A percentile compares a stretch with the other conserved stretches of the same genome.
Evolutionary conservation across 2,113 vertebrate genomes (phyloP).

Genomic region (Cairina moschata): DNA sequence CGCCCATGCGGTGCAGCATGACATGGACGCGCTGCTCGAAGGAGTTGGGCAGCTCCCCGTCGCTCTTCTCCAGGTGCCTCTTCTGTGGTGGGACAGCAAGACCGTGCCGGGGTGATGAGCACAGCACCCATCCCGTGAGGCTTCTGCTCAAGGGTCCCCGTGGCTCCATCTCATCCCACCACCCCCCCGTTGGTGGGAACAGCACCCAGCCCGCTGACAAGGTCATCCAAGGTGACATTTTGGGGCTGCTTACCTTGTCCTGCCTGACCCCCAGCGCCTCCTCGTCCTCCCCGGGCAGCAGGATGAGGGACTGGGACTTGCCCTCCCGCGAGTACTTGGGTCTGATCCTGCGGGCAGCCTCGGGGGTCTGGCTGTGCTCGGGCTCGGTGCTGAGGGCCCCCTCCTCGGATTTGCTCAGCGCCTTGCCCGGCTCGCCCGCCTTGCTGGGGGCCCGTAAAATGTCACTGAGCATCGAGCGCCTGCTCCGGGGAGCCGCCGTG

Average conservation of each 20-base stretch:
- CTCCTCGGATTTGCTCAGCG: conserved; percentile 66
- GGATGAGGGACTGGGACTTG: conserved; percentile 93
- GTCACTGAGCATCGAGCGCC: conserved; percentile 89
- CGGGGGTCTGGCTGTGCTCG: conserved; percentile 78
- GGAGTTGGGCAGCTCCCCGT: conserved; percentile 85
- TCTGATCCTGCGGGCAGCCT: conserved; percentile 81
- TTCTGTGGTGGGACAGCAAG: conserved; percentile 76
- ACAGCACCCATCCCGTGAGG: not conserved
- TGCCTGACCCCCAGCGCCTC: conserved; percentile 74
- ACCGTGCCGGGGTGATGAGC: not conserved
- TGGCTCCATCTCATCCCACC: not conserved
- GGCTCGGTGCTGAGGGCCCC: not conserved
- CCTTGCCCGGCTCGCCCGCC: conserved; percentile 75
- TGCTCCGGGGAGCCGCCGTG: conserved; percentile 67
- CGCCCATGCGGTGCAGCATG: conserved; percentile 91
- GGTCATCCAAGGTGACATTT: not conserved
- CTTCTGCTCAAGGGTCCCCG: rapidly evolving
- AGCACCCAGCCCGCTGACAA: not conserved
- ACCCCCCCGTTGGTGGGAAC: not conserved
- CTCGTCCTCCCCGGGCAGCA: conserved; percentile 86
- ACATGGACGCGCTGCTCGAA: conserved; percentile 91
- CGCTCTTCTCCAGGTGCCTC: conserved; percentile 78
- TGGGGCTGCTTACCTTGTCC: conserved; percentile 80
- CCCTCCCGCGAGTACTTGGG: conserved; percentile 88
- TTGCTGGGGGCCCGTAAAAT: conserved; percentile 87